Conservation (phyloP, 2,797 vertebrate genomes). For the Sphenodon punctatus region DNA sequence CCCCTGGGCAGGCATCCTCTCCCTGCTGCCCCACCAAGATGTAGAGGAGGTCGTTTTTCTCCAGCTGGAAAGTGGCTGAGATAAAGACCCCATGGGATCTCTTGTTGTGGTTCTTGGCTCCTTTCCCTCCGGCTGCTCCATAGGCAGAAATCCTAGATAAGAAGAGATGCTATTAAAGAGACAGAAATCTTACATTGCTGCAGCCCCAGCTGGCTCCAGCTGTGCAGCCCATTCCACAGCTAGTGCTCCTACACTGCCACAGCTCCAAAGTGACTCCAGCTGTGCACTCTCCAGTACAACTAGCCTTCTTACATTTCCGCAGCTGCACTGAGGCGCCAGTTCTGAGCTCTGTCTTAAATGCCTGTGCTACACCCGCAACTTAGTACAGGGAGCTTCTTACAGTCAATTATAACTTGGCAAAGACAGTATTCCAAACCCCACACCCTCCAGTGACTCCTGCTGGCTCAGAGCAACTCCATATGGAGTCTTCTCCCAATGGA, state of each 20-base stretch:
- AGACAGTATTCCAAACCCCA: no score
- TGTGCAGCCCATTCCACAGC: neutral
- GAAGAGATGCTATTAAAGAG: neutral
- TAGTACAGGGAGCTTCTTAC: no score
- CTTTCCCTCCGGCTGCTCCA: slow-evolving; percentile 89
- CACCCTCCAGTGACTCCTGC: no score
- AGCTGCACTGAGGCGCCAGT: no score
- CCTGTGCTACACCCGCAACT: no score
- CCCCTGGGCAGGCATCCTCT: slow-evolving; percentile 91
- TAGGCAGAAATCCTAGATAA: slow-evolving; percentile 89
- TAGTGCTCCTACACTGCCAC: neutral
- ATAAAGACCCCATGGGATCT: slow-evolving; percentile 88
- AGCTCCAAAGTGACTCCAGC: neutral
- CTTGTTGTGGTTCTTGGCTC: slow-evolving; percentile 89
- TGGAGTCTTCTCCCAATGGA: neutral
- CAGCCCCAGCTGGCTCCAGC: neutral
- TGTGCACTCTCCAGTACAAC: neutral
- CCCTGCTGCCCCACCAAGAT: slow-evolving; percentile 91
- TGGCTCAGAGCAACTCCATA: neutral
- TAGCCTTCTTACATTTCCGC: no score
- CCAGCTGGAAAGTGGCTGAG: slow-evolving; percentile 85
- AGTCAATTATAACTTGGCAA: no score
- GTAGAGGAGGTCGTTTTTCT: slow-evolving; percentile 86
- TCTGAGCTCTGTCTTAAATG: no score
- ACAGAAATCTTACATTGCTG: neutral